Percentiles rank a stretch among this genome's conserved stretches.
Evolutionary conservation across 35 echinoderm and acorn worm genomes (phyloP).

Genomic region (Lytechinus variegatus): DNA sequence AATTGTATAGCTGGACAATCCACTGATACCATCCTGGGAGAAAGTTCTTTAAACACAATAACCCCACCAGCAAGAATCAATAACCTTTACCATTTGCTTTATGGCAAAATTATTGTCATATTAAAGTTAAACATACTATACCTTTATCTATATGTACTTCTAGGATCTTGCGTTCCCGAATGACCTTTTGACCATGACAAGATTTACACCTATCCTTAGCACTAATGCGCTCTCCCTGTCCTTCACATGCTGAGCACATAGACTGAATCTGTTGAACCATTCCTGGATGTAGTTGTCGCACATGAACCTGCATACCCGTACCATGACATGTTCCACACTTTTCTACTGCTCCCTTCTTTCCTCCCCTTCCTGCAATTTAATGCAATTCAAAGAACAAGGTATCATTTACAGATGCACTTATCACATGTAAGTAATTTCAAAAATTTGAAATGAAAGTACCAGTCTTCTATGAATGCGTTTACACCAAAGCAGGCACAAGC

Average conservation of each 20-base stretch:
- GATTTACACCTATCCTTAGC: conserved; percentile 83
- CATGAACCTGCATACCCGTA: conserved; percentile 79
- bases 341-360: conserved; percentile 95
- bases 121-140: conserved; percentile 5
- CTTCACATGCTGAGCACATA: conserved; percentile 70
- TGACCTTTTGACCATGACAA: conserved; percentile 86
- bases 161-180: conserved; percentile 89
- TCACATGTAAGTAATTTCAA: too few species aligned
- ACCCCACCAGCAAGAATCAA: too few species aligned
- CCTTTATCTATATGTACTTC: conserved; percentile 98
- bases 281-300: conserved; percentile 83
- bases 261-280: conserved; percentile 98
- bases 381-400: not conserved
- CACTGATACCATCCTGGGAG: too few species aligned
- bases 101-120: not conserved
- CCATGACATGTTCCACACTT: conserved; percentile 82
- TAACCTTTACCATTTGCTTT: too few species aligned
- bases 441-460: too few species aligned
- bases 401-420: not conserved
- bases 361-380: conserved; percentile 75
- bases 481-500: too few species aligned
- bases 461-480: too few species aligned
- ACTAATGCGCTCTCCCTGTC: conserved; percentile 88
- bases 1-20: too few species aligned
- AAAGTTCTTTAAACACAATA: too few species aligned